A percentile compares a stretch with the other conserved stretches of the same genome.
Conservation (phyloP, 2,888 invertebrate genomes). For the Colostygia pectinataria region DNA sequence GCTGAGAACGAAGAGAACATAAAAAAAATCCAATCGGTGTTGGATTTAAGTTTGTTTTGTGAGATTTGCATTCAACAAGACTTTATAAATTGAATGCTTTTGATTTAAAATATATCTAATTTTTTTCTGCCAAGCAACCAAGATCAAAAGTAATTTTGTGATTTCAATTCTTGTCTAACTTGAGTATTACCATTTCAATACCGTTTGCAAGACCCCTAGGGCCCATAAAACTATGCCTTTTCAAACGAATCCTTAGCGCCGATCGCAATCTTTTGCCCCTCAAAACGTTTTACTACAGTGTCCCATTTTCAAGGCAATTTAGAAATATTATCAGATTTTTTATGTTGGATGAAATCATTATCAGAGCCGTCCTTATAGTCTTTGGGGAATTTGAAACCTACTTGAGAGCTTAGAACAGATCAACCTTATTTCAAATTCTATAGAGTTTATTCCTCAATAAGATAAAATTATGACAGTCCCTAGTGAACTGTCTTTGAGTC, state of each 20-base stretch:
- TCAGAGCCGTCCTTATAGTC: constrained; percentile 13
- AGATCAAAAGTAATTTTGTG: constrained; percentile 7
- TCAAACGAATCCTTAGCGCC: constrained; percentile 22
- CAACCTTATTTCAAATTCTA: constrained; percentile 1
- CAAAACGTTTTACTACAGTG: constrained; percentile 25
- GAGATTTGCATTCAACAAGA: too few relatives aligned
- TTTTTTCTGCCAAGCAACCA: neutral
- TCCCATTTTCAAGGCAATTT: constrained; percentile 23
- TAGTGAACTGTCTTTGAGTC: constrained; percentile 6
- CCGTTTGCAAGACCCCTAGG: constrained; percentile 18
- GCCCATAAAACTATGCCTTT: constrained; percentile 29
- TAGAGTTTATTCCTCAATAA: constrained; percentile 11
- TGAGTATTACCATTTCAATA: constrained; percentile 24
- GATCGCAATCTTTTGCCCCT: constrained; percentile 24
- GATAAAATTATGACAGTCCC: neutral
- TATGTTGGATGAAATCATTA: constrained; percentile 25
- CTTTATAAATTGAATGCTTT: too few relatives aligned
- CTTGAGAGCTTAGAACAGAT: neutral
- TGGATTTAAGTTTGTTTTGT: too few relatives aligned
- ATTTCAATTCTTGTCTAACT: constrained; percentile 20
- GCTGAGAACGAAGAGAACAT: too few relatives aligned
- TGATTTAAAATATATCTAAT: too few relatives aligned
- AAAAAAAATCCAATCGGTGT: too few relatives aligned
- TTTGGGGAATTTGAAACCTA: constrained; percentile 18
- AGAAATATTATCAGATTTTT: constrained; percentile 31